Percentiles rank a stretch among this genome's conserved stretches.
Conservation (phyloP, 53 echinoderm and acorn worm species). For the Henricia sp. region DNA sequence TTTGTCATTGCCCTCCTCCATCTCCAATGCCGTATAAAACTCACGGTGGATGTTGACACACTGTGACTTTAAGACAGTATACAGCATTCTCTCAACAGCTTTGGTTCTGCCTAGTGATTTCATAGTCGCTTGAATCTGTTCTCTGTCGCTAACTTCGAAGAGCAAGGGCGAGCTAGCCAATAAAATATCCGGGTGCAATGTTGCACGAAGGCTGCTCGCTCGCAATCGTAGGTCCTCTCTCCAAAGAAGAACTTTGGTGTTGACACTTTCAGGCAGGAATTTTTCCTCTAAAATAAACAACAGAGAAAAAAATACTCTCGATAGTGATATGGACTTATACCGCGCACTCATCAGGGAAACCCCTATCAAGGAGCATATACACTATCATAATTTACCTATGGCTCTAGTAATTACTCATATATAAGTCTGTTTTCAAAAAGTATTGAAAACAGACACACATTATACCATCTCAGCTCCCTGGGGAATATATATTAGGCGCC, state of each 20-base stretch:
- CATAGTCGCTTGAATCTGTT: constrained; percentile 48
- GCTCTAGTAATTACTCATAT: too few relatives aligned
- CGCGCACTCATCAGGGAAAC: too few relatives aligned
- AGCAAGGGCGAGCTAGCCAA: constrained; percentile 3
- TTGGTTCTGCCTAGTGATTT: constrained; percentile 42
- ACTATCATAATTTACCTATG: too few relatives aligned
- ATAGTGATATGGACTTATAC: too few relatives aligned
- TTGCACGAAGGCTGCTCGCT: constrained; percentile 13
- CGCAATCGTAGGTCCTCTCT: constrained; percentile 28
- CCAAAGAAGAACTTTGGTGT: constrained; percentile 26
- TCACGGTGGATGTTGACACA: constrained; percentile 19
- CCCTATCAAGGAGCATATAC: too few relatives aligned
- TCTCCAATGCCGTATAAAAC: constrained; percentile 31
- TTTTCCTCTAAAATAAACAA: constrained; percentile 7
- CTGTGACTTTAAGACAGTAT: constrained; percentile 51
- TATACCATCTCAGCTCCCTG: too few relatives aligned
- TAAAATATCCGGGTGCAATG: constrained; percentile 12
- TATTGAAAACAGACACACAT: too few relatives aligned
- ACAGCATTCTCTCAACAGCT: constrained; percentile 49
- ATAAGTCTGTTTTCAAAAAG: too few relatives aligned
- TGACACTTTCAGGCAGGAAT: constrained; percentile 18
- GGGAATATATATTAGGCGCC: too few relatives aligned
- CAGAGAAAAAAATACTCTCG: not conserved
- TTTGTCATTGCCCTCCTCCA: constrained; percentile 16
- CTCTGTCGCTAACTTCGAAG: constrained; percentile 39